phyloP scores from a whole-genome alignment of 2,113 vertebrate genomes.

The Australoheros scitulus region DNA sequence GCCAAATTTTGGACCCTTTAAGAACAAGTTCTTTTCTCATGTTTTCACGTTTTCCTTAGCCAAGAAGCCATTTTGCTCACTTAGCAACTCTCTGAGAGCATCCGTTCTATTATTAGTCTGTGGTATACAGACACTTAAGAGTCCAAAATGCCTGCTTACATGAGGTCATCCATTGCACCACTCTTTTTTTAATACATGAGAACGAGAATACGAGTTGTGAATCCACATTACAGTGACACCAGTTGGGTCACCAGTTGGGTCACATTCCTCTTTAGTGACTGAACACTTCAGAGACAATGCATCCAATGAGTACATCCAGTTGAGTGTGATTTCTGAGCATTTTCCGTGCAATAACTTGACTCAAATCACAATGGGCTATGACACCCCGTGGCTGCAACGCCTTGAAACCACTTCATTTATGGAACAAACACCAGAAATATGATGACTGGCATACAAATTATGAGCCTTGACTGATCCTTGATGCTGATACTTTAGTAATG shows the following conservation, averaged over 20 bases:
- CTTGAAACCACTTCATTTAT: slow-evolving; percentile 54
- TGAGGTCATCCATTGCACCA: neutral
- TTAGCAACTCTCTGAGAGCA: neutral
- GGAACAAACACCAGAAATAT: neutral
- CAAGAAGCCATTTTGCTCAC: neutral
- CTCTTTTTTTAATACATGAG: neutral
- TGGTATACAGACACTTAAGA: neutral
- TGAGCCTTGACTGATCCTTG: slow-evolving; percentile 5
- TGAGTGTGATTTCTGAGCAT: neutral
- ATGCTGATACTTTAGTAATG: neutral
- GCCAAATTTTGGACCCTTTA: slow-evolving; percentile 22
- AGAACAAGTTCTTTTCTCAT: slow-evolving; percentile 5
- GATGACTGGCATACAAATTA: slow-evolving; percentile 27
- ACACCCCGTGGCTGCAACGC: slow-evolving; percentile 1
- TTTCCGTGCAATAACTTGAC: neutral
- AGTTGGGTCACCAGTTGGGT: slow-evolving; percentile 46
- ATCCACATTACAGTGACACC: slow-evolving; percentile 14
- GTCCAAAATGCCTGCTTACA: neutral
- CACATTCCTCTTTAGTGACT: slow-evolving; percentile 55
- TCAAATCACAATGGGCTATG: slow-evolving; percentile 17
- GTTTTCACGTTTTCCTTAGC: slow-evolving; percentile 11
- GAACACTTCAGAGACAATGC: neutral
- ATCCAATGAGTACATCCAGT: neutral
- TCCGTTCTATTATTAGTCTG: neutral
- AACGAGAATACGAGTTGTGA: slow-evolving; percentile 10